Base-by-base conservation (phyloP, 2,888 invertebrate genomes). In the Lamproptera curius region DNA sequence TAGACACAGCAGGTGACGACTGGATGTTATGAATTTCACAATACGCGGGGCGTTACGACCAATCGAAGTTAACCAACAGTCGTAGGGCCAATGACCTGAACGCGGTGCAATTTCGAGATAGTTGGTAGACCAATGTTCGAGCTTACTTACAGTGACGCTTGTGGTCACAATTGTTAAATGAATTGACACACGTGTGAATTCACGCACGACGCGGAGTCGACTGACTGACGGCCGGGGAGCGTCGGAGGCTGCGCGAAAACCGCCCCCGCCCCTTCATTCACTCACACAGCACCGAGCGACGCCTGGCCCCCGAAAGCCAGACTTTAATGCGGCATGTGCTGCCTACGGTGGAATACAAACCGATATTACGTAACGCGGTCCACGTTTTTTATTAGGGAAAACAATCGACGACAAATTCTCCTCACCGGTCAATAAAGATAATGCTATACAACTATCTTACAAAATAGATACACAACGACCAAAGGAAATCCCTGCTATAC, bases 201-300 rank as follows among this genome's bases (percentile, higher is more conserved):
- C 69, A 70, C 77, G 76, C 77, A 75, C 67, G 67, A 61, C 85
- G 81, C 85, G 83, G 67, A 68, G 76, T 71, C 69, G 70, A 85
- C 86, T 84, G 83, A 67, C 75, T 84, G 83, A 67, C 75, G 62
- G 63, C 65, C 64, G 60, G 67, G 73, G 63, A 58, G 70, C 73
- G 57, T 70, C 77, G 75, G 86, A 84, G 84, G 82, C 85, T 86
- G 86, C 86, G 86, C 86, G 74, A 65, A 61, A 61, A 59, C 58
- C 57, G 63, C 73, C 62, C 80, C 81, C 83, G 81, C 78, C 76
- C 82, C 81, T 78, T 78, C 85, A 83, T 85, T 85, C 85, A 83
- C 76, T 75, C 72, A 67, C 74, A 62, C 76, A 68, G 69, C 70
- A 63, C 58, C 59, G 55, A 65, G 20, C 66, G 67, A 74, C 72